Evolutionary conservation across 2,888 invertebrate species (phyloP), one percentile per base, ranked within the genome.

Genomic region (Dasypolia templi): DNA sequence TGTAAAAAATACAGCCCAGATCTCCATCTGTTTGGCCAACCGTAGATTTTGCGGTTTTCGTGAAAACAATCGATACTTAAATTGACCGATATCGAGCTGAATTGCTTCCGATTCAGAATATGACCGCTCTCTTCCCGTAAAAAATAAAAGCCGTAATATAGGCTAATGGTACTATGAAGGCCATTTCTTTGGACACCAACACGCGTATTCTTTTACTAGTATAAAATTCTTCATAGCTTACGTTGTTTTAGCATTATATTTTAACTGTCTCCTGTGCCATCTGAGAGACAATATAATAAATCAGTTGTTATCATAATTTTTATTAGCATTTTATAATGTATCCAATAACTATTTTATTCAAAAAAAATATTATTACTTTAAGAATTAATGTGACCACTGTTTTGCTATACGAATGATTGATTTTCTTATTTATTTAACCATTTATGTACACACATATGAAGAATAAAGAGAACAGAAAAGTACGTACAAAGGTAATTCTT

Each of bases 21-120:
- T 11, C 14, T 49, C 0, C 12, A 0, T 11, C 6, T 63, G 62
- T 64, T 70, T 32, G 39, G 51, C 79, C 12, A 58, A 70, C 82
- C 70, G 82, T 79, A 65, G 17, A 22, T 51, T 62, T 56, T 44
- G 17, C 9, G 17, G 9, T 49, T 46, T 53, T 35, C 22, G 32
- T 46, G 72, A 65, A 68, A 78, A 78, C 73, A 78, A 68, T 55
- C 39, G 51, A 64, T 77, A 66, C 65, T 64, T 64, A 59, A 51
- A 68, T 35, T 42, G 39, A 56, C 12, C 51, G 32, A 56, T 70
- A 66, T 49, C n/a, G 29, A 77, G 22, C n/a, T 39, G 12, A 32
- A 22, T 56, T 11, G 29, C 14, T 69, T 81, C 77, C 61, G 70
- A 29, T 39, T n/a, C 11, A 49, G 17, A 62, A 61, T 62, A 44